A percentile compares a stretch with the other conserved stretches of the same genome.
phyloP scores from a whole-genome alignment of 2,113 vertebrate genomes.

The Saccopteryx bilineata region DNA sequence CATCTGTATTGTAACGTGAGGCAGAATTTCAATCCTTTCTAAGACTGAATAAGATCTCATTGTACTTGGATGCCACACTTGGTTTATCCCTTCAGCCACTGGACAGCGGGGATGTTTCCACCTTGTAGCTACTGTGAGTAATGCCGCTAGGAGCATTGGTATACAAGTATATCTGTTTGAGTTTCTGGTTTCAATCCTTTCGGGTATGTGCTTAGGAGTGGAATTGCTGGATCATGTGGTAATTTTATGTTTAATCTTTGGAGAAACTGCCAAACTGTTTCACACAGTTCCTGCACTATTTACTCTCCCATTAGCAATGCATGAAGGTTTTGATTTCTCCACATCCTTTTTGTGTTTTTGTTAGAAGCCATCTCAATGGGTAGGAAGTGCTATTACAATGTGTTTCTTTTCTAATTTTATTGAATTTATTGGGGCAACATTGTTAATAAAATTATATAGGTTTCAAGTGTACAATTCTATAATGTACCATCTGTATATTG shows the following conservation, averaged over 20 bases:
- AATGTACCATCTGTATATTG: not conserved
- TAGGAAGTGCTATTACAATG: not conserved
- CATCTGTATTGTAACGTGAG: not conserved
- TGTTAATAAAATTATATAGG: not conserved
- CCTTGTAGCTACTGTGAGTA: not conserved
- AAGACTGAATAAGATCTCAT: not conserved
- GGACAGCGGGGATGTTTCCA: not conserved
- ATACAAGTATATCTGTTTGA: fast-evolving
- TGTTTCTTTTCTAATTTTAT: not conserved
- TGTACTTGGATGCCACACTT: not conserved
- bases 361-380: not conserved
- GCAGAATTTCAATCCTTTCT: not conserved
- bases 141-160: not conserved
- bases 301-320: not conserved
- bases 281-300: not conserved
- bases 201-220: not conserved
- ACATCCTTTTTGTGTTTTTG: not conserved
- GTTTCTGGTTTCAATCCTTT: not conserved
- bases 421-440: not conserved
- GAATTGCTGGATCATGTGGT: not conserved
- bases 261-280: not conserved
- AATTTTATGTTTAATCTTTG: not conserved
- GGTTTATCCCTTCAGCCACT: not conserved
- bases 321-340: not conserved
- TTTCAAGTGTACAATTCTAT: not conserved